Conservation (phyloP, 2,113 vertebrate genomes). For the Myiozetetes cayanensis region DNA sequence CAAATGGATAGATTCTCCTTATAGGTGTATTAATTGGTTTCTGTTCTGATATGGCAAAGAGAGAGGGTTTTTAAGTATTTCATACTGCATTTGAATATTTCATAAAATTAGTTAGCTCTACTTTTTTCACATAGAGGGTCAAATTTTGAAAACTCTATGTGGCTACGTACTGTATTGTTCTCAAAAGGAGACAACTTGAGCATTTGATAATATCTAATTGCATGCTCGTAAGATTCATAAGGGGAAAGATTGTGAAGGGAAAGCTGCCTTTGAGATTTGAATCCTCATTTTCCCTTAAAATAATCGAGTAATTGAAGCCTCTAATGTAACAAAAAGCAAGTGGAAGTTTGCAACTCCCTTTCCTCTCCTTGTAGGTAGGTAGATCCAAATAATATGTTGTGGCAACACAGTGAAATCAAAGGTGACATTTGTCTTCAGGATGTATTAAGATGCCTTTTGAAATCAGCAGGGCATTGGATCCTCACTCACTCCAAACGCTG, state of each 20-base stretch:
- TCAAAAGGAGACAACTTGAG: neutral
- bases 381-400: neutral
- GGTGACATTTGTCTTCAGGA: neutral
- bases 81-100: neutral
- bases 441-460: neutral
- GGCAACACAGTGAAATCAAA: neutral
- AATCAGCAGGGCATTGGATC: neutral
- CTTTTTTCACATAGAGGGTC: neutral
- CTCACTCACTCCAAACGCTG: neutral
- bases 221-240: neutral
- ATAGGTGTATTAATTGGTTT: neutral
- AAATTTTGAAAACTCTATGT: neutral
- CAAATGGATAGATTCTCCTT: neutral
- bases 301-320: neutral
- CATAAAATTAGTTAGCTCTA: neutral
- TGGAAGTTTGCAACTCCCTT: neutral
- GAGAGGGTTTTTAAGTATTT: neutral
- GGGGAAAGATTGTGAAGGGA: neutral
- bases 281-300: neutral
- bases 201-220: neutral
- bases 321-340: neutral
- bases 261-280: neutral
- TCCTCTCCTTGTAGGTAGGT: neutral
- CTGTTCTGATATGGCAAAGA: neutral
- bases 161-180: neutral